phyloP scores from a whole-genome alignment of 2,113 vertebrate species.

The Phyllopteryx taeniolatus region DNA sequence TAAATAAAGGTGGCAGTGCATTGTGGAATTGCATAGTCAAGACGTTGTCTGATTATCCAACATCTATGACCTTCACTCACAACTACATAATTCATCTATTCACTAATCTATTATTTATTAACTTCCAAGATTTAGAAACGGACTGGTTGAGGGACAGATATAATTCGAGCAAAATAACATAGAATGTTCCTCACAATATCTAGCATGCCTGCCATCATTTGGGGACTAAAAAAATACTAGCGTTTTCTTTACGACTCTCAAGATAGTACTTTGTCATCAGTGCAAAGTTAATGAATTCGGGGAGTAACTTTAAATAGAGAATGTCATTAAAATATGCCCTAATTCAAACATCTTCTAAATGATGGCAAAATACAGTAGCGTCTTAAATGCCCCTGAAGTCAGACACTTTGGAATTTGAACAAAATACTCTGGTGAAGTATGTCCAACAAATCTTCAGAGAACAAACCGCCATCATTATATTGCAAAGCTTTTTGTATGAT shows the following conservation, averaged over 20 bases:
- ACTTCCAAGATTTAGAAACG: slow-evolving; percentile 27
- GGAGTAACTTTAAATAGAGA: neutral
- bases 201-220: neutral
- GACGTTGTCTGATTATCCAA: slow-evolving; percentile 8
- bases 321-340: too few relatives aligned
- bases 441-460: too few relatives aligned
- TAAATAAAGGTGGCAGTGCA: neutral
- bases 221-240: neutral
- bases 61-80: slow-evolving; percentile 8
- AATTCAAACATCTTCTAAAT: too few relatives aligned
- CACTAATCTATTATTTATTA: slow-evolving; percentile 44
- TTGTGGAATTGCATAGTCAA: slow-evolving; percentile 1
- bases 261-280: neutral
- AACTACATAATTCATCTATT: slow-evolving; percentile 46
- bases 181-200: neutral
- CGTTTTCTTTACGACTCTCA: neutral
- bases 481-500: neutral
- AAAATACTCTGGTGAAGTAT: neutral
- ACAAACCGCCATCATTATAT: too few relatives aligned
- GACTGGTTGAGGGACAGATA: slow-evolving; percentile 20
- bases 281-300: neutral
- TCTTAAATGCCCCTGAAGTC: neutral
- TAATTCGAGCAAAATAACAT: slow-evolving; percentile 27
- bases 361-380: too few relatives aligned
- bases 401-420: neutral